Percentiles rank a stretch among this genome's conserved stretches.
Conservation (phyloP, 2,797 vertebrate species). For the Coregonus suidteri region DNA sequence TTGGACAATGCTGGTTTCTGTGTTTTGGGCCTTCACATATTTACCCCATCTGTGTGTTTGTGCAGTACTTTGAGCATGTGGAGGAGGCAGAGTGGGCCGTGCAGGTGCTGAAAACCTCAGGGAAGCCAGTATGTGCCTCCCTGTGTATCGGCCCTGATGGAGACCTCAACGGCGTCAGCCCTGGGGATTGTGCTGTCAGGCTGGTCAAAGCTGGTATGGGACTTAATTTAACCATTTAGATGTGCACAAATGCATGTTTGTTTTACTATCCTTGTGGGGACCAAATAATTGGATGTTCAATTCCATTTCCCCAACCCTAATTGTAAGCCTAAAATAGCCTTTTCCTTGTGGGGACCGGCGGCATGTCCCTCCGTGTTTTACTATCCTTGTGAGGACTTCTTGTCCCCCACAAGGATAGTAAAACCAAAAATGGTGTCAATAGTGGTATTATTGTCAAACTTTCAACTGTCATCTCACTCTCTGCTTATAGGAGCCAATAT, state of each 20-base stretch:
- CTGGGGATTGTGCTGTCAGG: slow-evolving; percentile 88
- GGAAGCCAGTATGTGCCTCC: slow-evolving; percentile 86
- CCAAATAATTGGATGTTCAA: too few relatives aligned
- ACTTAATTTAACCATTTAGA: neutral
- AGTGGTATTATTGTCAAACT: neutral
- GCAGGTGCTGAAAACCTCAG: slow-evolving; percentile 84
- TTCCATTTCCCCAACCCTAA: too few relatives aligned
- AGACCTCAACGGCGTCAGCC: slow-evolving; percentile 84
- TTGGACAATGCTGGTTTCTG: neutral
- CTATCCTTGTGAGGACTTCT: too few relatives aligned
- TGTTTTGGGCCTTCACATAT: too few relatives aligned
- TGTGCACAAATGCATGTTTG: too few relatives aligned
- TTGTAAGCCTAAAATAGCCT: too few relatives aligned
- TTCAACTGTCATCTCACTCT: neutral
- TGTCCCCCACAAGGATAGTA: too few relatives aligned
- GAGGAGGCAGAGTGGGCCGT: slow-evolving; percentile 97
- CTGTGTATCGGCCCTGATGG: slow-evolving; percentile 94
- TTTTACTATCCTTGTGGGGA: too few relatives aligned
- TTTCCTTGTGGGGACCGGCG: too few relatives aligned
- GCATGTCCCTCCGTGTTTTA: too few relatives aligned
- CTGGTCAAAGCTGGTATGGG: slow-evolving; percentile 88
- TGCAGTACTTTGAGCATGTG: slow-evolving; percentile 95
- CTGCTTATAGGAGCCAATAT: slow-evolving; percentile 85
- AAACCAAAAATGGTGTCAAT: too few relatives aligned
- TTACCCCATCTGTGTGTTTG: neutral